Base-by-base conservation (phyloP, 2,888 invertebrate genomes). In the Rhagium mordax region DNA sequence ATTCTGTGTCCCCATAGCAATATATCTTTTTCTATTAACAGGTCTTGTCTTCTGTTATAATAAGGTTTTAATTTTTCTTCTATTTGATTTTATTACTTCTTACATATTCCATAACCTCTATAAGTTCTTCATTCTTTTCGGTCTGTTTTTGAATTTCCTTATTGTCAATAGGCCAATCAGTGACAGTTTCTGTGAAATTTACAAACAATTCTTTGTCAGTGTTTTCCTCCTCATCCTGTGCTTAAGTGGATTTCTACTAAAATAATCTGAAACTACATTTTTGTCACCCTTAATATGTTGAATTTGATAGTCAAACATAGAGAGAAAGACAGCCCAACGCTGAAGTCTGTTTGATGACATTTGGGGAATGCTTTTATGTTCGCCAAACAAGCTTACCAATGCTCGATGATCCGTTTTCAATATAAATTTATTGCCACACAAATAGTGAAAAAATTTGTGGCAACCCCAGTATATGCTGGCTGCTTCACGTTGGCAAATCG, bases 351-450 rank as follows among this genome's bases (percentile, higher is more conserved):
- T 73, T 10, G 65, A 20, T 7, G 51, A 51, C 70, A 70, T 70
- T 33, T 64, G 62, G n/a, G n/a, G n/a, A n/a, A n/a, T n/a, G n/a
- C n/a, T n/a, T n/a, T n/a, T n/a, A n/a, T n/a, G n/a, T n/a, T 62
- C 62, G 2, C 72, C 72, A 68, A 84, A 83, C 5, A 83, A 41
- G 0, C 81, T 79, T 55, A 81, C 65, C n/a, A 85, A 73, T 4
- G 84, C 84, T 69, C 83, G 84, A 65, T 85, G 84, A 72, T 86
- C 85, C 0, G 83, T 81, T n/a, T 69, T 67, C 2, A 86, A 61
- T 4, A 76, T 78, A 47, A 72, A 72, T 24, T 62, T 53, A 27
- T 62, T 53, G n/a, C 72, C 69, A 24, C 21, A 55, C 33, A 72
- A 33, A 61, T 55, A 68, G 2, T 69, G 53, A 61, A 41, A 55